A percentile compares a stretch with the other conserved stretches of the same genome.
Evolutionary conservation across 2,888 invertebrate species (phyloP).

Genomic region (Mesorhabditis sp.): DNA sequence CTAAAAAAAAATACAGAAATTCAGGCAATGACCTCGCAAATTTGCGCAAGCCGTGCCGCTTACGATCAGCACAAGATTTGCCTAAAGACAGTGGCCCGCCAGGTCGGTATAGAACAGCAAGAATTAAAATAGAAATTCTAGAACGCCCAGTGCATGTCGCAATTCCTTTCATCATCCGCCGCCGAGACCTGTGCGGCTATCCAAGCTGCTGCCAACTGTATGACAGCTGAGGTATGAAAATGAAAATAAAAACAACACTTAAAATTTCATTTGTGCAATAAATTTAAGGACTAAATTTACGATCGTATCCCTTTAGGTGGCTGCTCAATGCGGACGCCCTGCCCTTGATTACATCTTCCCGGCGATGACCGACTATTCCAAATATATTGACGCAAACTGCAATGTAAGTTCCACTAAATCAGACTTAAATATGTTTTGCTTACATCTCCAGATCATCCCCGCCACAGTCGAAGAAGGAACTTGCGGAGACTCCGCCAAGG

Average conservation of each 20-base stretch:
- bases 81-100: conserved; percentile 20
- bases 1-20: background rate
- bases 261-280: too few relatives aligned
- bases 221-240: conserved; percentile 16
- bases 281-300: too few relatives aligned
- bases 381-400: conserved; percentile 17
- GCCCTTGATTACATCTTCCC: conserved; percentile 20
- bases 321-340: conserved; percentile 17
- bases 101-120: background rate
- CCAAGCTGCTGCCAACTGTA: conserved; percentile 17
- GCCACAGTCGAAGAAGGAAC: conserved; percentile 29
- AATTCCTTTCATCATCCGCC: conserved; percentile 19
- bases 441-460: background rate
- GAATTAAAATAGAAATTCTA: conserved; percentile 9
- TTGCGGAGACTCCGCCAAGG: conserved; percentile 45
- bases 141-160: conserved; percentile 22
- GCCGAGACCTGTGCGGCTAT: conserved; percentile 15
- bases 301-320: conserved; percentile 9
- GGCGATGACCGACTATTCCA: conserved; percentile 21
- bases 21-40: conserved; percentile 16
- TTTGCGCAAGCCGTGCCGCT: conserved; percentile 25
- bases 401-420: conserved; percentile 11
- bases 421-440: background rate
- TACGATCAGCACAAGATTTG: conserved; percentile 38
- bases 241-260: background rate